phyloP scores from a whole-genome alignment of 2,888 invertebrate genomes.

The Drosophila bunnanda region DNA sequence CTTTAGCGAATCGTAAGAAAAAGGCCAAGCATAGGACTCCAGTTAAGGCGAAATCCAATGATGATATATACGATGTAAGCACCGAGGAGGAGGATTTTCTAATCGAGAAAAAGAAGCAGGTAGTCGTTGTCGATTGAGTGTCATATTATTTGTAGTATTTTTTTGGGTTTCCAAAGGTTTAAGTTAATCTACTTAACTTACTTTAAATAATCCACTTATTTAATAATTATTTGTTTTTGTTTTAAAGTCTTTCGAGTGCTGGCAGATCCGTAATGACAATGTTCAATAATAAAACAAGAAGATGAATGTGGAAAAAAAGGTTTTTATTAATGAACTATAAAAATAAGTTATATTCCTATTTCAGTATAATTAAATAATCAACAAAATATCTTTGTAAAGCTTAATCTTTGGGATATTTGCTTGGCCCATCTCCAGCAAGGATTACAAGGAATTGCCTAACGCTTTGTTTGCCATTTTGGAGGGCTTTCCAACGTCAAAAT shows the following conservation, averaged over 20 bases:
- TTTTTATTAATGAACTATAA: neutral
- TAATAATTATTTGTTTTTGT: neutral
- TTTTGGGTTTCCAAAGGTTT: neutral
- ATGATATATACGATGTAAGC: slow-evolving; percentile 75
- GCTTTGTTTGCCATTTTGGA: neutral
- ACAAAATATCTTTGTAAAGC: too few relatives aligned
- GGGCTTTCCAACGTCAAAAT: neutral
- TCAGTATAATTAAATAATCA: neutral
- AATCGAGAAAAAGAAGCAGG: slow-evolving; percentile 44
- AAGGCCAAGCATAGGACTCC: slow-evolving; percentile 17
- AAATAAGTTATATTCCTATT: neutral
- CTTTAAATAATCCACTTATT: neutral
- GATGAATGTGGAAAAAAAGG: neutral
- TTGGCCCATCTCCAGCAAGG: too few relatives aligned
- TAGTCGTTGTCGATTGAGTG: neutral
- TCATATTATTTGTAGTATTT: neutral
- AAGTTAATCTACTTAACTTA: neutral
- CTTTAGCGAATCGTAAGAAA: slow-evolving; percentile 42
- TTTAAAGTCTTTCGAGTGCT: neutral
- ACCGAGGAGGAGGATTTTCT: slow-evolving; percentile 84
- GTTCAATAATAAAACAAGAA: neutral
- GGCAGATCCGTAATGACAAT: neutral
- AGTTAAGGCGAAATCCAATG: slow-evolving; percentile 33
- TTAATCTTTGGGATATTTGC: neutral
- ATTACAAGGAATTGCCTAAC: neutral